Percentiles rank a stretch among this genome's conserved stretches.
phyloP scores from a whole-genome alignment of 2,113 vertebrate species.

The Nibea coibor region DNA sequence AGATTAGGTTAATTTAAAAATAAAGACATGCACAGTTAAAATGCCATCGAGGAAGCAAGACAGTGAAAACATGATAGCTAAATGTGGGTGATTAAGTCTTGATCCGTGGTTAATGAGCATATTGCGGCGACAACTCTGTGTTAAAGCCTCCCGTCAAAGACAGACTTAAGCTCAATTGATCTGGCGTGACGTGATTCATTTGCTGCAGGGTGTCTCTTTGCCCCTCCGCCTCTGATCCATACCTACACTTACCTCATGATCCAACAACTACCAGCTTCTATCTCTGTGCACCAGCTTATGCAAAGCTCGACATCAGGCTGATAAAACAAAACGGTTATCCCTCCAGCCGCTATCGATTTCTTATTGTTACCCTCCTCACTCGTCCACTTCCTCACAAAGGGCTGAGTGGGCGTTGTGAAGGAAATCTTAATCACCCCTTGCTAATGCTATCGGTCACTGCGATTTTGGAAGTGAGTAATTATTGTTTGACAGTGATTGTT shows the following conservation, averaged over 20 bases:
- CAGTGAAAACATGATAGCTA: conserved; percentile 54
- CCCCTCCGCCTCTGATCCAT: conserved; percentile 56
- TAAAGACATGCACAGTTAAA: conserved; percentile 37
- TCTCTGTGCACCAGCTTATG: conserved; percentile 42
- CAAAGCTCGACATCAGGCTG: conserved; percentile 58
- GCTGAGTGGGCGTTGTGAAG: conserved; percentile 46
- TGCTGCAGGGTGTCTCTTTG: conserved; percentile 54
- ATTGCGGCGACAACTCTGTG: conserved; percentile 47
- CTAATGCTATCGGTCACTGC: conserved; percentile 43
- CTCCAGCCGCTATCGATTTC: conserved; percentile 67
- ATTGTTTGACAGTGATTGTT: conserved; percentile 39
- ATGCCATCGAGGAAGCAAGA: conserved; percentile 34
- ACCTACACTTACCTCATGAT: conserved; percentile 60
- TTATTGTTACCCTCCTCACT: conserved; percentile 66
- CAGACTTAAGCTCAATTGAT: conserved; percentile 73
- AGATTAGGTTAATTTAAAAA: conserved; percentile 50
- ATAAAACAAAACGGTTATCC: conserved; percentile 79
- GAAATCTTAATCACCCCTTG: conserved; percentile 70
- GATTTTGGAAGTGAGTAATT: conserved; percentile 62
- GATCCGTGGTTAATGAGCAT: conserved; percentile 66
- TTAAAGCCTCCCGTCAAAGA: conserved; percentile 56
- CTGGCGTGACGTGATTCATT: conserved; percentile 73
- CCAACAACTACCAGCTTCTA: conserved; percentile 42
- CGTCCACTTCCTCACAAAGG: conserved; percentile 40
- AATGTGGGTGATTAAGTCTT: conserved; percentile 64